Conservation (phyloP, 2,888 invertebrate genomes). For the Dicranocentrus wangi region DNA sequence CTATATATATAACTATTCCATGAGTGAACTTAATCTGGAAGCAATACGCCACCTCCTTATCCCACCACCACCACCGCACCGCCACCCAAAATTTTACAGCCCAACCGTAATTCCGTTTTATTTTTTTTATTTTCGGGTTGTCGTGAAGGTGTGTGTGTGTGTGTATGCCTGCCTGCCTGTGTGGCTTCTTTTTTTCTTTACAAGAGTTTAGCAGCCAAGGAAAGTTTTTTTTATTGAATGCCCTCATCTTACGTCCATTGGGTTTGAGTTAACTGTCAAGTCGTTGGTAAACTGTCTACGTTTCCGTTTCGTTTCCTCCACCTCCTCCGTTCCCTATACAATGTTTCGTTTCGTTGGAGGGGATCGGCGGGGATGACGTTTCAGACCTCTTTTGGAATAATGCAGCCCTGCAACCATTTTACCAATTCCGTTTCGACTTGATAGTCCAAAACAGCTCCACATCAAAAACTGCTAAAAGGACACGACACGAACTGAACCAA, state of each 20-base stretch:
- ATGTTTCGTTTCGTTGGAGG: constrained; percentile 1
- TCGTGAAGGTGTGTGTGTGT: background rate
- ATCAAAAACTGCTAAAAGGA: constrained; percentile 4
- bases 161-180: too few relatives aligned
- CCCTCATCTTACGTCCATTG: constrained; percentile 52
- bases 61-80: too few relatives aligned
- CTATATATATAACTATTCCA: too few relatives aligned
- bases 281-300: constrained; percentile 55
- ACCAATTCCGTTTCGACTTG: constrained; percentile 51
- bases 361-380: too few relatives aligned
- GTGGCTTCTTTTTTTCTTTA: too few relatives aligned
- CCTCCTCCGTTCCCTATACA: background rate
- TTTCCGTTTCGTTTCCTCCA: constrained; percentile 53
- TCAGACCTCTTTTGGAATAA: constrained; percentile 37
- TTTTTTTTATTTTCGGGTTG: background rate
- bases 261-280: constrained; percentile 61
- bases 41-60: too few relatives aligned
- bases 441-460: constrained; percentile 52
- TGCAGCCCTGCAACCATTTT: constrained; percentile 52
- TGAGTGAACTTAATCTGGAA: too few relatives aligned
- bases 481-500: background rate
- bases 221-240: constrained; percentile 49
- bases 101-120: too few relatives aligned
- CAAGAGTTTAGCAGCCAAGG: too few relatives aligned
- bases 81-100: too few relatives aligned